Percentiles rank a stretch among this genome's conserved stretches.
Evolutionary conservation across 2,113 vertebrate species (phyloP).

Genomic region (Cyprinodon brontotheroides): DNA sequence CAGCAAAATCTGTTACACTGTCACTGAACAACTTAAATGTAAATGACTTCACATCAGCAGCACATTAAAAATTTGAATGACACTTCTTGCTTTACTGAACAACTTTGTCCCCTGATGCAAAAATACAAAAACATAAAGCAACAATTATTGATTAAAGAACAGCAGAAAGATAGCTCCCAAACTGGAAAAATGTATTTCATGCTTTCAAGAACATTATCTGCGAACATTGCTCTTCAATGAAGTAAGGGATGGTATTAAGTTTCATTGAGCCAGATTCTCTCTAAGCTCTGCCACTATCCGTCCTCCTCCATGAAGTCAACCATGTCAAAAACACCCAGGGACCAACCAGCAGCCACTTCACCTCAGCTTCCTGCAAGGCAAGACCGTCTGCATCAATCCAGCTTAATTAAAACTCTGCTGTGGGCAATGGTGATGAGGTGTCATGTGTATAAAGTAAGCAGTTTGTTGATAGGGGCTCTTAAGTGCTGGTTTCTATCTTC

Average conservation of each 20-base stretch:
- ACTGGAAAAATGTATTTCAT: conserved; percentile 3
- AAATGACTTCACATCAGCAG: conserved; percentile 26
- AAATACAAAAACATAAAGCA: not conserved
- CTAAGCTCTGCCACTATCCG: conserved; percentile 18
- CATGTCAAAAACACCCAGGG: conserved; percentile 47
- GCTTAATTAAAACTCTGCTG: conserved; percentile 60
- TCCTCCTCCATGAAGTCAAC: conserved; percentile 22
- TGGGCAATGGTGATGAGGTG: conserved; percentile 41
- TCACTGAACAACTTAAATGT: conserved; percentile 23
- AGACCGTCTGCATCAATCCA: conserved; percentile 48
- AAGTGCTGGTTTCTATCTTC: not conserved
- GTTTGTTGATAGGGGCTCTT: conserved; percentile 24
- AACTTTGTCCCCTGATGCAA: not conserved
- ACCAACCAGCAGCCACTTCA: conserved; percentile 57
- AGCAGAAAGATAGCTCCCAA: not conserved
- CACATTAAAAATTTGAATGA: conserved; percentile 33
- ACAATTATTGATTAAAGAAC: not conserved
- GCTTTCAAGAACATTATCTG: not conserved
- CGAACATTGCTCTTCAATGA: not conserved
- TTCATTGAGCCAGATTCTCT: conserved; percentile 18
- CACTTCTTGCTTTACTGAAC: not conserved
- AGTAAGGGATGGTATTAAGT: conserved; percentile 19
- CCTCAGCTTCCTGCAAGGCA: conserved; percentile 35
- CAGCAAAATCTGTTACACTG: conserved; percentile 18
- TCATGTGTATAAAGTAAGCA: conserved; percentile 33